A percentile compares a stretch with the other conserved stretches of the same genome.
Conservation (phyloP, 2,888 invertebrate species). For the Trissoscelio sp. region DNA sequence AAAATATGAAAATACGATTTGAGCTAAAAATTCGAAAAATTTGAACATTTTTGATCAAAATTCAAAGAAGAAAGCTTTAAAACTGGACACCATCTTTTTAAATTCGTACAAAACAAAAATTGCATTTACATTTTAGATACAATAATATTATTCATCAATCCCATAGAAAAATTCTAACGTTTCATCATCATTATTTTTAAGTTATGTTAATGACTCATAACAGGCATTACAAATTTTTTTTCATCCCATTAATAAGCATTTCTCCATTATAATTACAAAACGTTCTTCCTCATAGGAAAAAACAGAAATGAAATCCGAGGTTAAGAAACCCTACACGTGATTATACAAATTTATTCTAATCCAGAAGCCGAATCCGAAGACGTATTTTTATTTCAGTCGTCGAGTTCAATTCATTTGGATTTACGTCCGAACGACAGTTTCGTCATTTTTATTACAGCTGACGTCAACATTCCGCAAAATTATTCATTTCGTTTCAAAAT, state of each 20-base stretch:
- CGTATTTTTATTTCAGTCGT: slow-evolving; percentile 14
- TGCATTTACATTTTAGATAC: too few relatives aligned
- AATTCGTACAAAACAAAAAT: too few relatives aligned
- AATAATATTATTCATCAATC: too few relatives aligned
- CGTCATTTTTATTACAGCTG: slow-evolving; percentile 29
- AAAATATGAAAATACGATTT: too few relatives aligned
- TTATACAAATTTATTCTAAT: slow-evolving; percentile 46
- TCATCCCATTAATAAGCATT: neutral
- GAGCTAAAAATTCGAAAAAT: too few relatives aligned
- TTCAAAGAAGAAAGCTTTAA: too few relatives aligned
- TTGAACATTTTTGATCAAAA: too few relatives aligned
- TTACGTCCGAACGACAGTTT: slow-evolving; percentile 11
- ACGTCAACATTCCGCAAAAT: slow-evolving; percentile 32
- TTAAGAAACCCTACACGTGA: slow-evolving; percentile 5
- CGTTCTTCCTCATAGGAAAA: neutral
- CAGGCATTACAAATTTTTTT: neutral
- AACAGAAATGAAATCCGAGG: neutral
- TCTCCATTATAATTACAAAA: slow-evolving; percentile 1
- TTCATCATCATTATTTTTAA: neutral
- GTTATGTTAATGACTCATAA: neutral
- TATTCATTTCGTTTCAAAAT: slow-evolving; percentile 40
- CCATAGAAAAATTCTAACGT: neutral
- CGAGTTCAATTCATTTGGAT: slow-evolving; percentile 20
- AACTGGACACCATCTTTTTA: too few relatives aligned
- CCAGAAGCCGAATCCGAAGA: slow-evolving; percentile 4